Base-by-base conservation (phyloP, 2,113 vertebrate species). In the Chaenogobius annularis region DNA sequence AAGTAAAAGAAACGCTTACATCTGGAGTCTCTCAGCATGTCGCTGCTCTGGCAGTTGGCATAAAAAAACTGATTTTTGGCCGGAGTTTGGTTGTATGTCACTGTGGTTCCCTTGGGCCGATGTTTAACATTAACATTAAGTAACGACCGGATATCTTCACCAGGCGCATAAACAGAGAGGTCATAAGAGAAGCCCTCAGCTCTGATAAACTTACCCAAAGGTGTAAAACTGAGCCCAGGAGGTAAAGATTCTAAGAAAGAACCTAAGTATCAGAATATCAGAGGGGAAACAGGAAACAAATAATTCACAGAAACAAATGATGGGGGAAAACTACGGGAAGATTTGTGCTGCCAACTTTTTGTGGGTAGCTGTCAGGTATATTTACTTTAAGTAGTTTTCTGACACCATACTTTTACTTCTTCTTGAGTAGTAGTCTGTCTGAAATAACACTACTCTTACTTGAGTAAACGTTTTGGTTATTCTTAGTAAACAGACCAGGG, bases 101-200 rank as follows among this genome's bases (percentile, higher is more conserved):
- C n/a, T 81, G 69, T 65, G 65, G 52, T 59, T 48, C 44, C 66
- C 68, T 62, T 20, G 56, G 48, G 71, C 50, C 22, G 54, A 31
- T 17, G 37, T 52, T 79, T 71, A 35, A 62, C 26, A 46, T 73
- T 78, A 67, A 74, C 40, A 80, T 66, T 59, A 80, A 84, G 12
- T 47, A 66, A 66, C 20, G 44, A 43, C 66, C 0, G 12, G 81
- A 82, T 82, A 69, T 19, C 22, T n/a, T 69, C 23, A 22, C 31
- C 68, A 72, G 81, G 73, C 74, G 79, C 77, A 74, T 56, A 68
- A 12, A 8, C 70, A 55, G 52, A 67, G 72, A 83, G 75, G 80
- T 87, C 83, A 85, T 69, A 78, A 55, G 66, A 85, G 66, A 85
- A 65, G 65, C 65, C 79, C 7, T 86, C 85, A 80, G 71, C 65